These are phyloP conservation scores for Psittacula derbiana DNA, from an alignment of 2,797 vertebrate genomes.

Conservation along the genomic window DNA sequence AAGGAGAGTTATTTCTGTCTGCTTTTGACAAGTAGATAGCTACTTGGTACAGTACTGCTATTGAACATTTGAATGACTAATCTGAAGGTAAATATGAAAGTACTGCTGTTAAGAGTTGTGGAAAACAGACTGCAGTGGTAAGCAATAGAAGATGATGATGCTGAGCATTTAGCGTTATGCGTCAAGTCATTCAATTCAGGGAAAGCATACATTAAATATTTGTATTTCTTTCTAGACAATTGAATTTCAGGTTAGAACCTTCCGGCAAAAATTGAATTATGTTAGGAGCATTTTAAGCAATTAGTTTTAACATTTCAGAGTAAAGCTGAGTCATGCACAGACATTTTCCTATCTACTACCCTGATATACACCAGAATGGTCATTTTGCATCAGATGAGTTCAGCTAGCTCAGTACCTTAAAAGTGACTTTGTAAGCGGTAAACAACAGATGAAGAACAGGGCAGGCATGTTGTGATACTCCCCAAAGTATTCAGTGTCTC, in stretches of 20 bases:
- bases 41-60: neutral
- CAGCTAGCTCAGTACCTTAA: neutral
- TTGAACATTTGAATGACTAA: neutral
- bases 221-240: neutral
- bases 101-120: neutral
- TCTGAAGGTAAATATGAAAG: neutral
- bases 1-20: neutral
- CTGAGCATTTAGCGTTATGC: neutral
- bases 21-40: neutral
- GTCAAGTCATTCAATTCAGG: neutral
- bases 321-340: neutral
- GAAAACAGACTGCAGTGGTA: neutral
- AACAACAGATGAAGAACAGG: neutral
- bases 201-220: neutral
- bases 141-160: neutral
- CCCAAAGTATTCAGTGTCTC: neutral
- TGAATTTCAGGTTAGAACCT: neutral
- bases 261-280: neutral
- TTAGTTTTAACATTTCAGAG: neutral
- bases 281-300: neutral
- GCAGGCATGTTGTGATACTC: neutral
- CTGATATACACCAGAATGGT: neutral
- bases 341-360: neutral
- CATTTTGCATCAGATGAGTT: neutral
- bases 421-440: neutral